Evolutionary conservation across 2,888 invertebrate genomes (phyloP), one percentile per base, ranked within the genome.

Genomic region (Muscina levida): DNA sequence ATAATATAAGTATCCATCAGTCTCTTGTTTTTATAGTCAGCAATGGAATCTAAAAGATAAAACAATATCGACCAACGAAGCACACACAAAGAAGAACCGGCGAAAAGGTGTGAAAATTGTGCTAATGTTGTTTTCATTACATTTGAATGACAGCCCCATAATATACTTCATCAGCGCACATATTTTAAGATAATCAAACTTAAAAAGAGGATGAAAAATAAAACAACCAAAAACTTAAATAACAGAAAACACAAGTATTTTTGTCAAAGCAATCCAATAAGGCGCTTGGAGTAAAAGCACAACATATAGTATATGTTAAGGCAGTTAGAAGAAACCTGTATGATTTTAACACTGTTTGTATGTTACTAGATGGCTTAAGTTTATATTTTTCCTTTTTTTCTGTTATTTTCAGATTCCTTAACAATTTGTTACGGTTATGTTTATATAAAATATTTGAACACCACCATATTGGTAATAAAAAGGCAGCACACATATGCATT

Each of bases 61-160:
- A 62, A 39, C 46, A 39, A 48, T 13, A 31, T n/a, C 19, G 39
- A 59, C 19, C 11, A 75, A 17, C 8, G 42, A 39, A 56, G 11
- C 10, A 26, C 39, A 57, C n/a, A 31, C n/a, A 17, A n/a, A 17
- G 15, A 65, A 42, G 26, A 65, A 74, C 39, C 37, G 22, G 71
- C 59, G 51, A 77, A 62, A 79, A 73, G 77, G 76, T 79, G 82
- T 79, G 77, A 74, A 84, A 84, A 84, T 83, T 83, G 82, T 80
- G 79, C 78, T 82, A 82, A 83, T 84, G 80, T 82, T 82, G 73
- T 77, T 82, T 83, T 77, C 71, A 73, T 83, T 75, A 72, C 74
- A 71, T 77, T 81, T 77, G 77, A 81, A 77, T 77, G 81, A 74
- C 81, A 77, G 74, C 77, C 74, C 77, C 62, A 67, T 56, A 81